Evolutionary conservation across 1,140 invertebrate species (phyloP), one percentile per base, ranked within the genome.

Genomic region (Drosophila mayri): DNA sequence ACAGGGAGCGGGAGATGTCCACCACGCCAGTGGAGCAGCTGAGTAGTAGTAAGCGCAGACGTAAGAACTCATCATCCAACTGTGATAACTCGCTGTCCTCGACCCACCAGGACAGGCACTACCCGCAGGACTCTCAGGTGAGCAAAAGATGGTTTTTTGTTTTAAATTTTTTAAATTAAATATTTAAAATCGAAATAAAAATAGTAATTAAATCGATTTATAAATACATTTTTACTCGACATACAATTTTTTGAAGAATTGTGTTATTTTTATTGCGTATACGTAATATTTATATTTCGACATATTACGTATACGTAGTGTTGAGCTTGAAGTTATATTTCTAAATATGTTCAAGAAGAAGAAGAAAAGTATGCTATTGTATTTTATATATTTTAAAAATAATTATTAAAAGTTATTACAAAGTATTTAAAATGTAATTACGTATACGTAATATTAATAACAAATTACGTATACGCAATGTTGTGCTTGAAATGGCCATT

Each of bases 101-200:
- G 92, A 95, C 95, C 92, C 94, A 94, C 84, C 94, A 93, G 92
- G 92, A 93, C 79, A 94, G 95, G 92, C 94, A 95, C 90, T 95
- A 94, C 93, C 93, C 94, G 91, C 93, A 94, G 50, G 95, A 95
- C 92, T 94, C 95, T 93, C 95, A 95, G 94, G 95, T 95, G 76
- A 92, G 76, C 55, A 20, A 57, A 22, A 22, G n/a, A n/a, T 1
- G 2, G 0, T 3, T 35, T 8, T 0, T 35, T 9, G 9, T 35
- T 10, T 20, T 0, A 1, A 10, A 37, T 18, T 14, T 32, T 3
- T 14, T 12, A 3, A 20, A 12, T 14, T 14, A 7, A 9, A 20
- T 35, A 10, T 10, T 35, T 20, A 1, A 16, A 20, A n/a, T 16
- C 0, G 9, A 18, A 37, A 37, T 3, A 16, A 9, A 18, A 5